Percentiles rank a stretch among this genome's conserved stretches.
Evolutionary conservation across 30 jellyfish, hydroid and myxozoan species (phyloP).

Genomic region (Aurelia sp.): DNA sequence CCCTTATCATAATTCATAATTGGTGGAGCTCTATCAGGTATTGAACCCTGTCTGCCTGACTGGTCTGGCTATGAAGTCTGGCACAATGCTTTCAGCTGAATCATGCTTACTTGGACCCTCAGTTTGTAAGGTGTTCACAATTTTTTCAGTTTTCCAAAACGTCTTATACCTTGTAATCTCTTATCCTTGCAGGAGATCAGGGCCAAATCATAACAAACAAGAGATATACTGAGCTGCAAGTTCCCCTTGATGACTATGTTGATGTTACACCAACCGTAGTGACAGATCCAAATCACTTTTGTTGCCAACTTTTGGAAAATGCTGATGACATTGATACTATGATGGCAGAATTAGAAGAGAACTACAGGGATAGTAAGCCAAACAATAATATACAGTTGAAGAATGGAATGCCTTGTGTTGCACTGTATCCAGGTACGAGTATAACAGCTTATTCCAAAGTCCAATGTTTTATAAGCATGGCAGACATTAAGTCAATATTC

Average conservation of each 20-base stretch:
- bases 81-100: too few species aligned
- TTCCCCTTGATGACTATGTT: slow-evolving; percentile 45
- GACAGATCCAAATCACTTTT: slow-evolving; percentile 67
- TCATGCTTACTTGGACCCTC: too few species aligned
- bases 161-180: too few species aligned
- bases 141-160: too few species aligned
- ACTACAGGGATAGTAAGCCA: slow-evolving; percentile 37
- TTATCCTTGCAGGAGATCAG: slow-evolving; percentile 10
- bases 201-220: slow-evolving; percentile 37
- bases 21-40: too few species aligned
- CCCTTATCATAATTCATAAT: too few species aligned
- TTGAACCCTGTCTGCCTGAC: too few species aligned
- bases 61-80: too few species aligned
- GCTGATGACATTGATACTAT: slow-evolving; percentile 70
- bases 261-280: slow-evolving; percentile 86
- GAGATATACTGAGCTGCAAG: slow-evolving; percentile 41
- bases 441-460: too few species aligned
- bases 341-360: slow-evolving; percentile 81
- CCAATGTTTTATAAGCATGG: too few species aligned
- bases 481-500: too few species aligned
- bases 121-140: too few species aligned
- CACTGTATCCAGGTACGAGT: slow-evolving; percentile 68
- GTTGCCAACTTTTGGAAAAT: slow-evolving; percentile 84
- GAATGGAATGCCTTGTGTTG: slow-evolving; percentile 89
- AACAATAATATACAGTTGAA: slow-evolving; percentile 46